These are phyloP conservation scores for Astreopora myriophthalma DNA, from an alignment of 64 coral and sea anemone species.

Conservation along the genomic window DNA sequence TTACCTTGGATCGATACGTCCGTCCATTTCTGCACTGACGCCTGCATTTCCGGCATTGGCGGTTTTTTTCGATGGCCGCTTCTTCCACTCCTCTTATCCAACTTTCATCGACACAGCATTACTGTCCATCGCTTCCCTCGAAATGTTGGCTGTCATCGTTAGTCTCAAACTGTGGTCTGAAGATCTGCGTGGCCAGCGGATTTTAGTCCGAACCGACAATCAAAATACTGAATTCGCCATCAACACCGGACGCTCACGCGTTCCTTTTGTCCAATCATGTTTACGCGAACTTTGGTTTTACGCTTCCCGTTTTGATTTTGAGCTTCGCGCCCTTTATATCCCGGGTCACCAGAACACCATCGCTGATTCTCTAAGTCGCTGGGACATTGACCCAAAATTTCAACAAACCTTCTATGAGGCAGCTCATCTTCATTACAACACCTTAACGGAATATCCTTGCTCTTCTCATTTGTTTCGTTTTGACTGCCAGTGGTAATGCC, in stretches of 20 bases:
- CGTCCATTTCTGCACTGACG: background rate
- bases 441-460: background rate
- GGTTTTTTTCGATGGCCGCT: background rate
- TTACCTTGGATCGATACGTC: background rate
- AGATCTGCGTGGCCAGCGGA: background rate
- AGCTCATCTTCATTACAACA: background rate
- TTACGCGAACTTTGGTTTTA: constrained; percentile 24
- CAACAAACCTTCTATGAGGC: background rate
- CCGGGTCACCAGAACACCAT: background rate
- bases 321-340: background rate
- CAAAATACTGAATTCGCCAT: background rate
- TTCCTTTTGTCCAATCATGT: background rate
- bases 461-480: background rate
- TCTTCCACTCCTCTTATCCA: background rate
- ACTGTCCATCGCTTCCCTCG: background rate
- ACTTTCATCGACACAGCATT: background rate
- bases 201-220: background rate
- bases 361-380: background rate
- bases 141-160: constrained; percentile 3
- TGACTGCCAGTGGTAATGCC: background rate
- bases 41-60: background rate
- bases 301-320: background rate
- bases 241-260: background rate
- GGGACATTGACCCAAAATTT: background rate
- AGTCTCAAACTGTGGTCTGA: background rate